Evolutionary conservation across 2,797 vertebrate genomes (phyloP).

Genomic region (Falco peregrinus): DNA sequence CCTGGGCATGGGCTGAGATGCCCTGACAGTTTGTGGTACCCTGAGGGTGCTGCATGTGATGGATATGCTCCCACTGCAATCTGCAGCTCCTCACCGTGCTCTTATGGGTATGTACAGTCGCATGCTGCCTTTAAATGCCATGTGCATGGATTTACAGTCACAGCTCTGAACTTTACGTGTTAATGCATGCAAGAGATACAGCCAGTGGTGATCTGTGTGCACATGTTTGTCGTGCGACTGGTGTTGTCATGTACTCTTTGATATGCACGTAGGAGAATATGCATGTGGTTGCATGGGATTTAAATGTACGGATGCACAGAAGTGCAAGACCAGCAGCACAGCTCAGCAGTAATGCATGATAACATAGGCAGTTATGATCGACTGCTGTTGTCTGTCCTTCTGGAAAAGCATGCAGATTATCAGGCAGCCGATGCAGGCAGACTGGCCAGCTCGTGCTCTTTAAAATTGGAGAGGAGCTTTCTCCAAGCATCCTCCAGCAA

Average conservation of each 20-base stretch:
- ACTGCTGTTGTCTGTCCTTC: not conserved
- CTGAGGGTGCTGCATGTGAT: not conserved
- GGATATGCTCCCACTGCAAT: not conserved
- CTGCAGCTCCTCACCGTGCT: not conserved
- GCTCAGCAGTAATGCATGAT: not conserved
- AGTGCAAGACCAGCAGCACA: not conserved
- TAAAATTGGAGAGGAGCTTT: not conserved
- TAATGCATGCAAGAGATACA: not conserved
- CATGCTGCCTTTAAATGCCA: fast-evolving
- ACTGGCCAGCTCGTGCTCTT: not conserved
- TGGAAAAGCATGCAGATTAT: not conserved
- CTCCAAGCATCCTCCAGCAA: not conserved
- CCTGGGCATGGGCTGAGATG: not conserved
- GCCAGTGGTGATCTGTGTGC: not conserved
- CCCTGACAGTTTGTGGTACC: not conserved
- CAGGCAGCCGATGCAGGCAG: not conserved
- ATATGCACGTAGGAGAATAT: fast-evolving
- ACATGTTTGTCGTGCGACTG: fast-evolving
- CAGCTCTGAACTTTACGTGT: not conserved
- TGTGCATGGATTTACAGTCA: not conserved
- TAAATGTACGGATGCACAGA: not conserved
- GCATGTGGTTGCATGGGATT: not conserved
- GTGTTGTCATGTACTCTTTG: not conserved
- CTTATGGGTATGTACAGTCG: fast-evolving
- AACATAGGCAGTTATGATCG: fast-evolving